A percentile compares a stretch with the other conserved stretches of the same genome.
Evolutionary conservation across 2,797 vertebrate genomes (phyloP).

Genomic region (Pagetopsis macropterus): DNA sequence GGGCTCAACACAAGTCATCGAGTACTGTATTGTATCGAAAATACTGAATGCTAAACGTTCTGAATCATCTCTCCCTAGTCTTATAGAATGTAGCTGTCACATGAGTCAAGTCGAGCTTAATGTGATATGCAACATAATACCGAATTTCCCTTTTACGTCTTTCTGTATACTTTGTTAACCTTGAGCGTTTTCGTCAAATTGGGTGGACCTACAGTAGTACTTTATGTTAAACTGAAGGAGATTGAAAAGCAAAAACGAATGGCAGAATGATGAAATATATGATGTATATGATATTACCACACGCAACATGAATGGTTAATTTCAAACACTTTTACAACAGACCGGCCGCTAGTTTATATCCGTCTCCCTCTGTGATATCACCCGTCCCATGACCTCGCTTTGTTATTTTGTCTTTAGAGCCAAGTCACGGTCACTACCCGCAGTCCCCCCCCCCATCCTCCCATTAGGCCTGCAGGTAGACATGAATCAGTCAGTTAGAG

Average conservation of each 20-base stretch:
- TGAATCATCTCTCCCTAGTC: neutral
- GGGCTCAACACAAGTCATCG: neutral
- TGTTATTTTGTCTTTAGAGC: slow-evolving; percentile 45
- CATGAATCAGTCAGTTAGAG: slow-evolving; percentile 55
- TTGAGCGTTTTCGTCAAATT: neutral
- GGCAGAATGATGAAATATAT: neutral
- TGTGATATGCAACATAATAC: slow-evolving; percentile 8
- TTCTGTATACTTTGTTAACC: neutral
- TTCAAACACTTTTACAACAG: neutral
- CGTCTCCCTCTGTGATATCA: slow-evolving; percentile 3
- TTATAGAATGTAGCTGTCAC: slow-evolving; percentile 11
- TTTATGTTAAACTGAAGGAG: neutral
- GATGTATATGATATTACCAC: no score
- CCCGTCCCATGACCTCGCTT: neutral
- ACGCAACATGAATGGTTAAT: slow-evolving; percentile 11
- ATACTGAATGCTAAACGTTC: slow-evolving; percentile 12
- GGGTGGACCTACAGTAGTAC: neutral
- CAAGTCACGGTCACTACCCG: slow-evolving; percentile 31
- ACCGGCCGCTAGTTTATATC: slow-evolving; percentile 16
- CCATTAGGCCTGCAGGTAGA: slow-evolving; percentile 49
- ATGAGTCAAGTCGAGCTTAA: neutral
- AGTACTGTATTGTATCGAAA: slow-evolving; percentile 4
- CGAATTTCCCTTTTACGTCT: slow-evolving; percentile 12
- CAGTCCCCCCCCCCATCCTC: neutral
- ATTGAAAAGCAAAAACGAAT: neutral